These are phyloP conservation scores for Callospermophilus lateralis DNA, from an alignment of 2,113 vertebrate species.

Conservation along the genomic window DNA sequence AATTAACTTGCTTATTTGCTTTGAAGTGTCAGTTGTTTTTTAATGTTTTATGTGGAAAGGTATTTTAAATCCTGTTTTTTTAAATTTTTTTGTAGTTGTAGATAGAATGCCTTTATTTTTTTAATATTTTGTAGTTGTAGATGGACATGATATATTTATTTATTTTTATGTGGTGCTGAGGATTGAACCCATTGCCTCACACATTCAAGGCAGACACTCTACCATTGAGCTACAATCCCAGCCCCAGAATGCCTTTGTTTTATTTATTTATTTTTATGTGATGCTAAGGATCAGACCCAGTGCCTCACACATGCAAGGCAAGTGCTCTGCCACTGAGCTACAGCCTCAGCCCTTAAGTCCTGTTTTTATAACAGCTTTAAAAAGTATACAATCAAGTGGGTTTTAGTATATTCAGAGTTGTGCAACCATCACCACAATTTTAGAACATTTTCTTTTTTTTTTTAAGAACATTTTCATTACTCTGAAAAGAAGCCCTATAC, in stretches of 20 bases:
- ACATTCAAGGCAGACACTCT: too few species aligned
- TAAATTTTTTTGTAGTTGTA: too few species aligned
- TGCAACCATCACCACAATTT: not conserved
- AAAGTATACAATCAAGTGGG: not conserved
- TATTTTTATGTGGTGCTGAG: not conserved
- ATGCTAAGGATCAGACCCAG: not conserved
- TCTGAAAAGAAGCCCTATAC: not conserved
- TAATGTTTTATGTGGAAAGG: conserved; percentile 41
- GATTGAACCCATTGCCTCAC: not conserved
- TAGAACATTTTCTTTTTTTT: conserved; percentile 14
- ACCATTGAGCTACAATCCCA: too few species aligned
- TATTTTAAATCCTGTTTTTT: conserved; percentile 56
- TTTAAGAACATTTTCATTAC: conserved; percentile 25
- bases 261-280: too few species aligned
- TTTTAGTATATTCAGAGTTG: conserved; percentile 46
- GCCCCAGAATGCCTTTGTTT: too few species aligned
- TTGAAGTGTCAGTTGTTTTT: conserved; percentile 33
- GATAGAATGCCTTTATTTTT: too few species aligned
- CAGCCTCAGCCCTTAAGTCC: not conserved
- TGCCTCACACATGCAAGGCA: too few species aligned
- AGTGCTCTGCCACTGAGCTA: too few species aligned
- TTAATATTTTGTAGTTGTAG: too few species aligned
- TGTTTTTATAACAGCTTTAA: not conserved
- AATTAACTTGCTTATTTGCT: conserved; percentile 29
- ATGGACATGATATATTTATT: too few species aligned